These are phyloP conservation scores for Teleogryllus oceanicus DNA, from an alignment of 2,888 invertebrate species.

Conservation along the genomic window DNA sequence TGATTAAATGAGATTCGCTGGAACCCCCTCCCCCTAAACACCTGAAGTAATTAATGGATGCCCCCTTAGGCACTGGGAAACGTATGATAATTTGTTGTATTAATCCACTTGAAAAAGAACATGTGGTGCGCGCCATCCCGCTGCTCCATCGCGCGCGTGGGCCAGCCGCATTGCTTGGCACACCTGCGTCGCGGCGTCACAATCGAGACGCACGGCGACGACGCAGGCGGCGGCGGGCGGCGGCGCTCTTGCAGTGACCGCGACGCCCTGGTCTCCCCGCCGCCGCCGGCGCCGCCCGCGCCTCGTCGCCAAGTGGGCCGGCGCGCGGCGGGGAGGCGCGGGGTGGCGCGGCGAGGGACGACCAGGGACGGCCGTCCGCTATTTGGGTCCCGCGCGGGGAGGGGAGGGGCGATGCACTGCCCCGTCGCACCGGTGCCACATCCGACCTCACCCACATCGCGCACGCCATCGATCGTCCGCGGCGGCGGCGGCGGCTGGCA, in stretches of 20 bases:
- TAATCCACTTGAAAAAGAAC: no score
- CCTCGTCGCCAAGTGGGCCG: background rate
- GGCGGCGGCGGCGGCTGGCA: background rate
- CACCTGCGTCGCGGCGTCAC: background rate
- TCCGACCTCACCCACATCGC: slow-evolving; percentile 3
- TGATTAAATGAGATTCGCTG: no score
- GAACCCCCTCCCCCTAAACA: no score
- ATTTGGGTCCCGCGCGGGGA: slow-evolving; percentile 4
- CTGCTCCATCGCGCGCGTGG: no score
- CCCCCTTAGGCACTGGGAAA: no score
- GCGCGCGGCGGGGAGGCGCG: background rate
- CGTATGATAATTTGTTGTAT: no score
- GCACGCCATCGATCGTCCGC: background rate
- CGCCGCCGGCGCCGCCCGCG: background rate
- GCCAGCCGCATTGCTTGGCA: background rate
- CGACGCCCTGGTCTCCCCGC: background rate
- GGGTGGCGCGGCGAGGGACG: background rate
- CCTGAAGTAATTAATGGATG: no score
- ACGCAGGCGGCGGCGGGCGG: background rate
- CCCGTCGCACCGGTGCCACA: background rate
- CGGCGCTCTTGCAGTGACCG: background rate
- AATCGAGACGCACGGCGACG: background rate
- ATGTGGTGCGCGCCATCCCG: no score
- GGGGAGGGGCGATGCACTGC: background rate
- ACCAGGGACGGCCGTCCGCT: background rate